phyloP scores from a whole-genome alignment of 2,888 invertebrate species.

The Melieria crassipennis region DNA sequence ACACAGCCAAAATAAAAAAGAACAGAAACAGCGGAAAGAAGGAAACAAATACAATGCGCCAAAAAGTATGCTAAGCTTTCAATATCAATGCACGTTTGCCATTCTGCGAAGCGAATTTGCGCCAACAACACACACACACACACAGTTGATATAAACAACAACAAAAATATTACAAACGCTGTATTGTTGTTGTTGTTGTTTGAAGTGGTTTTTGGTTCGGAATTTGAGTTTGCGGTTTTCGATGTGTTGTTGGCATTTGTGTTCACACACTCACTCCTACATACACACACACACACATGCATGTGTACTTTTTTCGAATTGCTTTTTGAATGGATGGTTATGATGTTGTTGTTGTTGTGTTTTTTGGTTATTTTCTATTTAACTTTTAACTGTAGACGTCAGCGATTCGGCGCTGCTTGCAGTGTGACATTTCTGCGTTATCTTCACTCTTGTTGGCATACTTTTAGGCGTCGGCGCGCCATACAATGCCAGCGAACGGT shows the following conservation, averaged over 20 bases:
- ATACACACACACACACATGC: not conserved
- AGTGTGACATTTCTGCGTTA: not conserved
- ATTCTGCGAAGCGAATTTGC: too few species aligned
- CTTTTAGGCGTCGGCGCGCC: not conserved
- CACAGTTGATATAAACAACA: not conserved
- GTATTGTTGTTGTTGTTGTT: not conserved
- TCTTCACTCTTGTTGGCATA: not conserved
- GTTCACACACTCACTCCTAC: not conserved
- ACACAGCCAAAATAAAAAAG: too few species aligned
- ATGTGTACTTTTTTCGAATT: not conserved
- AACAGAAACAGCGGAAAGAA: too few species aligned
- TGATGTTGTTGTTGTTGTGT: not conserved
- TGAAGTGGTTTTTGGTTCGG: constrained; percentile 17
- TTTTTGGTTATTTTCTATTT: not conserved
- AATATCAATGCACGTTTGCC: too few species aligned
- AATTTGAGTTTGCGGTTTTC: not conserved
- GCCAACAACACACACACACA: too few species aligned
- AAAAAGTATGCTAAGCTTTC: too few species aligned
- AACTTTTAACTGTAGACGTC: not conserved
- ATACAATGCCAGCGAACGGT: not conserved
- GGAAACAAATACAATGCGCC: too few species aligned
- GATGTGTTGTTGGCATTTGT: not conserved
- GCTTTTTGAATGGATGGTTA: not conserved
- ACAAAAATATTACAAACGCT: constrained; percentile 14
- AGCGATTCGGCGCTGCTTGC: too few species aligned